Conservation (phyloP, 2,797 vertebrate genomes). For the Garrulus glandarius region DNA sequence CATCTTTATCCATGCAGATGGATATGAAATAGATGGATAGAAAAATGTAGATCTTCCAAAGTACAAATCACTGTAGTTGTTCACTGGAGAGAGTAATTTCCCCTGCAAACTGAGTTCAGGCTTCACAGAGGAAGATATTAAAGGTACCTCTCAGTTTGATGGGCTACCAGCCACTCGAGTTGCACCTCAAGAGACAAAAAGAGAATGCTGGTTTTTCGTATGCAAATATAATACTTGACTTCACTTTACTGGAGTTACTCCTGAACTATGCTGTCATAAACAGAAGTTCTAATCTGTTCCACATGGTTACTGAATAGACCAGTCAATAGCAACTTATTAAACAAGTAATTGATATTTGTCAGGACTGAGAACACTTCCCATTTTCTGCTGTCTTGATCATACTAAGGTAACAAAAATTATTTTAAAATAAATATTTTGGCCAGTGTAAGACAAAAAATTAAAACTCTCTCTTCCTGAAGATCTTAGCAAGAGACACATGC, state of each 20-base stretch:
- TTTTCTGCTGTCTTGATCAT: neutral
- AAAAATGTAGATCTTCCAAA: neutral
- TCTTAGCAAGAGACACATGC: neutral
- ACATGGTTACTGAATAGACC: neutral
- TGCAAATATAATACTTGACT: neutral
- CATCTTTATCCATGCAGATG: neutral
- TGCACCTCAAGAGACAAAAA: neutral
- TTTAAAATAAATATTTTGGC: neutral
- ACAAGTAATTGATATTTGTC: neutral
- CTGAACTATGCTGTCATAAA: neutral
- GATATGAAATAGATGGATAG: too few relatives aligned
- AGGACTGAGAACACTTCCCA: neutral
- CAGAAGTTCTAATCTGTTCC: neutral
- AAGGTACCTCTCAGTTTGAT: neutral
- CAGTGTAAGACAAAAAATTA: neutral
- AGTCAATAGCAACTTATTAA: neutral
- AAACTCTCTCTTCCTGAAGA: neutral
- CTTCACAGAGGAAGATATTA: neutral
- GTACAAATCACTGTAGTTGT: neutral
- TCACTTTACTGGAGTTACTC: neutral
- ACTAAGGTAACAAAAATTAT: neutral
- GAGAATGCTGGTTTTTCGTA: neutral
- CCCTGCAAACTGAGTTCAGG: neutral
- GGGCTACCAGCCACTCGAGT: neutral
- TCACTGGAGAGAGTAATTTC: neutral